A percentile compares a stretch with the other conserved stretches of the same genome.
Evolutionary conservation across 2,797 vertebrate species (phyloP).

Genomic region (Scolopax bukidnonensis): DNA sequence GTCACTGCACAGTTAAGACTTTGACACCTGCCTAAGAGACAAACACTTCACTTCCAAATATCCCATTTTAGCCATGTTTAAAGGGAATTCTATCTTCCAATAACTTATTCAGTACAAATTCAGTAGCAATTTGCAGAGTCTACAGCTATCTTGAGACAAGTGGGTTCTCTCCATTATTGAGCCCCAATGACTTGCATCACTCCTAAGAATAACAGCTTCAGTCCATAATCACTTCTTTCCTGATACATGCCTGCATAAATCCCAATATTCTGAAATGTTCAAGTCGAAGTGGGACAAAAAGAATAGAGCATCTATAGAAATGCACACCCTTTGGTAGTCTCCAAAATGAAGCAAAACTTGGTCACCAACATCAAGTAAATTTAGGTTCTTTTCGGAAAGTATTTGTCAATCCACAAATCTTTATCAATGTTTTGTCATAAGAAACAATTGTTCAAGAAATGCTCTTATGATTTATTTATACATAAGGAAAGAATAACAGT

Average conservation of each 20-base stretch:
- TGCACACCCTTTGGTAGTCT: background rate
- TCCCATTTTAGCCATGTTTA: background rate
- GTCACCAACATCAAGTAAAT: background rate
- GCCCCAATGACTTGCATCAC: background rate
- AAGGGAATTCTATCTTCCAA: background rate
- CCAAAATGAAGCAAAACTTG: background rate
- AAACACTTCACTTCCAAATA: background rate
- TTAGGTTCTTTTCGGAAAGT: background rate
- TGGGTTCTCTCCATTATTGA: background rate
- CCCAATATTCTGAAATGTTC: background rate
- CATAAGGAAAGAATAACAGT: background rate
- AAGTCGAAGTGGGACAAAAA: background rate
- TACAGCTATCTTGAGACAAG: background rate
- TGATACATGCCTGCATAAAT: background rate
- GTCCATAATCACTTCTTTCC: background rate
- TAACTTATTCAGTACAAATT: conserved; percentile 7
- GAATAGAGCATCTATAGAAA: background rate
- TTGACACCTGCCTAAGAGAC: background rate
- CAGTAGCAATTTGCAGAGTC: background rate
- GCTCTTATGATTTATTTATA: background rate
- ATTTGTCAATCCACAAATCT: background rate
- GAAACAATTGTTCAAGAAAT: background rate
- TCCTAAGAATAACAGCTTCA: background rate
- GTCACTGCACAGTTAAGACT: background rate
- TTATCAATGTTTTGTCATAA: background rate